Percentiles rank a stretch among this genome's conserved stretches.
phyloP scores from a whole-genome alignment of 2,888 invertebrate species.

The Crocallis elinguaria region DNA sequence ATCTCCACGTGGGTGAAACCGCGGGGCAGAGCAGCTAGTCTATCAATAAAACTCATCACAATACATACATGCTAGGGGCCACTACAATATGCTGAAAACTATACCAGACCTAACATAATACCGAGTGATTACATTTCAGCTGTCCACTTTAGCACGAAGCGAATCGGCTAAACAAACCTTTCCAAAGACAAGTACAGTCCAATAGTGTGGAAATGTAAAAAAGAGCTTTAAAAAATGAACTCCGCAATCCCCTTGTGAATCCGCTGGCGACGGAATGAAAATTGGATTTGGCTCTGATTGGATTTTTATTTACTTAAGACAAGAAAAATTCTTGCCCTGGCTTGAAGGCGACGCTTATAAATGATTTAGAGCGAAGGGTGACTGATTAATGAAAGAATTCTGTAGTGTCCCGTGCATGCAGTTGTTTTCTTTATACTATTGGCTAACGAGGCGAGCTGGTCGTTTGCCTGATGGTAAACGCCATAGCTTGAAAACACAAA shows the following conservation, averaged over 20 bases:
- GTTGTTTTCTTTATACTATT: too few species aligned
- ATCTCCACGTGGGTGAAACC: too few species aligned
- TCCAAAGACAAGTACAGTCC: conserved; percentile 42
- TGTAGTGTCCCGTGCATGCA: too few species aligned
- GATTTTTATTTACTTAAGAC: conserved; percentile 85
- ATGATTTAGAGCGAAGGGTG: conserved; percentile 69
- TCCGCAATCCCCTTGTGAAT: conserved; percentile 70
- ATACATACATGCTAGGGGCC: not conserved
- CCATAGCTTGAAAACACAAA: too few species aligned
- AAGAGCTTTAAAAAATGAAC: conserved; percentile 64
- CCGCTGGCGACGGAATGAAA: conserved; percentile 79
- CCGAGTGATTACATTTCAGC: not conserved
- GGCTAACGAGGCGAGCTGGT: too few species aligned
- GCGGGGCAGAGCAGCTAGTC: too few species aligned
- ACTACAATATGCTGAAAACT: too few species aligned
- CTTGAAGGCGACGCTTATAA: conserved; percentile 68
- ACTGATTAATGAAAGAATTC: conserved; percentile 56
- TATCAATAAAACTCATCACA: too few species aligned
- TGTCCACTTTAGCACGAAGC: conserved; percentile 22
- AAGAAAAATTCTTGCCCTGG: conserved; percentile 74
- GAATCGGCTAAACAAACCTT: conserved; percentile 34
- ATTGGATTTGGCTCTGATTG: conserved; percentile 84
- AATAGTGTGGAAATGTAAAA: conserved; percentile 75
- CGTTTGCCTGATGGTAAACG: too few species aligned
- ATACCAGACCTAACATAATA: not conserved